These are phyloP conservation scores for Drosophila rhopaloa DNA, from an alignment of 1,140 invertebrate genomes.

Conservation along the genomic window DNA sequence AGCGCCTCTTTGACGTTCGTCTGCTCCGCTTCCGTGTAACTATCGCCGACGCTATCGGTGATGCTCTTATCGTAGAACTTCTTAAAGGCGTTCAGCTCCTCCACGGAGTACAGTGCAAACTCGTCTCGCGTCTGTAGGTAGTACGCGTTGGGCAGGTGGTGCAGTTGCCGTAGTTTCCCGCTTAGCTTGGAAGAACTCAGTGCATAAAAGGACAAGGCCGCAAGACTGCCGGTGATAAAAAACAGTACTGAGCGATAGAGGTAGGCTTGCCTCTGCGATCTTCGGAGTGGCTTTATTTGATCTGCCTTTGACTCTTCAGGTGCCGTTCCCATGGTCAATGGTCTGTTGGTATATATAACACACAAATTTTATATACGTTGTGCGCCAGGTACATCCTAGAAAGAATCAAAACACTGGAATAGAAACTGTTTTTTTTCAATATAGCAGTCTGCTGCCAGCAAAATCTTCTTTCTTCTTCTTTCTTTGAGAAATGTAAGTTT, in stretches of 20 bases:
- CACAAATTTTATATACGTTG: too few species aligned
- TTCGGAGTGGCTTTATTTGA: too few species aligned
- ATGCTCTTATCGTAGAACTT: constrained; percentile 72
- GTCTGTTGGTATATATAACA: too few species aligned
- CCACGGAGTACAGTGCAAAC: constrained; percentile 72
- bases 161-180: constrained; percentile 50
- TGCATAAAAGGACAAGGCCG: constrained; percentile 53
- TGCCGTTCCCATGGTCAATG: too few species aligned
- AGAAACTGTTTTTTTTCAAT: too few species aligned
- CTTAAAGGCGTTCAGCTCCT: constrained; percentile 66
- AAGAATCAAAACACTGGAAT: too few species aligned
- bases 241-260: constrained; percentile 51
- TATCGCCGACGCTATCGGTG: constrained; percentile 59
- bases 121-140: constrained; percentile 78
- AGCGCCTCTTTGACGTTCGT: constrained; percentile 89
- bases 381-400: too few species aligned
- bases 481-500: too few species aligned
- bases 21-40: constrained; percentile 52
- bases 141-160: constrained; percentile 65
- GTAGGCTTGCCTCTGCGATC: not conserved
- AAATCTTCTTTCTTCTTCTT: too few species aligned
- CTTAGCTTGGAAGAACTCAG: constrained; percentile 29
- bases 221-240: constrained; percentile 61
- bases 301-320: too few species aligned
- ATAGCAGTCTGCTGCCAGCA: too few species aligned